Evolutionary conservation across 92 coral and sea anemone species (phyloP).

Genomic region (Epizoanthus ramosus): DNA sequence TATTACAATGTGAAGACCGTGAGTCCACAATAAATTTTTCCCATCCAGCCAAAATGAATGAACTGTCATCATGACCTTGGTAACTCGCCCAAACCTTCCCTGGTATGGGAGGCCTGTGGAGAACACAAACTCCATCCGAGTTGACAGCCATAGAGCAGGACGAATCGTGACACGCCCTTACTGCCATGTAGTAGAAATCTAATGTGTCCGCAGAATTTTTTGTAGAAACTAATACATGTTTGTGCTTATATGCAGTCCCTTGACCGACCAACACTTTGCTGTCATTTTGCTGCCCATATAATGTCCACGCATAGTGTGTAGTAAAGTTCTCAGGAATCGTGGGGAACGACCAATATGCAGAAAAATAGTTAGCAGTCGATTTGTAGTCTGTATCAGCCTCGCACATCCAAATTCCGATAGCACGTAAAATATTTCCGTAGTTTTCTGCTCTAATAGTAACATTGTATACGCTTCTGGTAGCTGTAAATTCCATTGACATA

Average conservation of each 20-base stretch:
- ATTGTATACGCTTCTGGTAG: neutral
- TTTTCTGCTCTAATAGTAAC: neutral
- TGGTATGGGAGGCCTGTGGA: neutral
- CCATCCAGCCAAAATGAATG: neutral
- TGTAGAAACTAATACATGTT: neutral
- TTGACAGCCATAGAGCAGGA: neutral
- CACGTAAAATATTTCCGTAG: neutral
- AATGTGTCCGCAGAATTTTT: neutral
- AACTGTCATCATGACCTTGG: neutral
- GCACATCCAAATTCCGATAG: neutral
- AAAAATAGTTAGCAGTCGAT: neutral
- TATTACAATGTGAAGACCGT: neutral
- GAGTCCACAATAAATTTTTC: neutral
- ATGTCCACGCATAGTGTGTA: neutral
- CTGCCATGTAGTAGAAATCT: neutral
- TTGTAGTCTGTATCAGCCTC: neutral
- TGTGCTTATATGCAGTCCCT: neutral
- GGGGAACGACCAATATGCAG: neutral
- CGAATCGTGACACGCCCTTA: neutral
- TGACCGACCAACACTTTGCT: neutral
- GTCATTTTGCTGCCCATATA: neutral
- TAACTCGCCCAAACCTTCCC: neutral
- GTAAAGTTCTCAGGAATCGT: neutral
- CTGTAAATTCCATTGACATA: neutral
- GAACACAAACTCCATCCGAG: neutral